Conservation (phyloP, 2,113 vertebrate genomes). For the Oxyruncus cristatus region DNA sequence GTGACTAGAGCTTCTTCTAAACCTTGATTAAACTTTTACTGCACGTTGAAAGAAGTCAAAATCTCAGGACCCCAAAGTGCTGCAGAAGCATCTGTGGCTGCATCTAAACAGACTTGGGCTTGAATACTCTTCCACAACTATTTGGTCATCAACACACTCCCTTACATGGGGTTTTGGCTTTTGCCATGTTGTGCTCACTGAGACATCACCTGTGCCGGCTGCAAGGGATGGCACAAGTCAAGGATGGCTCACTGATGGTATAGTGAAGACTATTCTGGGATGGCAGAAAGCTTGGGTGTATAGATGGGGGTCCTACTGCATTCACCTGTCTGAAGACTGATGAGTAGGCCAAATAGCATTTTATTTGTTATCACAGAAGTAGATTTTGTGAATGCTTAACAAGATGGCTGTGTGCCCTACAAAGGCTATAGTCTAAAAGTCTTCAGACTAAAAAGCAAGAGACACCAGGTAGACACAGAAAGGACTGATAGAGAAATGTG, state of each 20-base stretch:
- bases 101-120: not conserved
- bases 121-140: not conserved
- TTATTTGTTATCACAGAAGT: not conserved
- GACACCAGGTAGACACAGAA: not conserved
- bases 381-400: not conserved
- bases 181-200: fast-evolving
- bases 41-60: not conserved
- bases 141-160: not conserved
- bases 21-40: not conserved
- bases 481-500: not conserved
- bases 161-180: not conserved
- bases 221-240: not conserved
- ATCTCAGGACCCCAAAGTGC: fast-evolving
- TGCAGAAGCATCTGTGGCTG: not conserved
- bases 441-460: not conserved
- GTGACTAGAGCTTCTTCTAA: not conserved
- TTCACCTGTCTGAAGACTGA: not conserved
- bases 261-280: not conserved
- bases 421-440: not conserved
- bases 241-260: not conserved
- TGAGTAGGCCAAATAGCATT: not conserved
- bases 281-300: not conserved
- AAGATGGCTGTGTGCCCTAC: not conserved
- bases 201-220: not conserved
- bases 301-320: not conserved